Evolutionary conservation across 2,797 vertebrate species (phyloP).

Genomic region (Gymnothorax javanicus): DNA sequence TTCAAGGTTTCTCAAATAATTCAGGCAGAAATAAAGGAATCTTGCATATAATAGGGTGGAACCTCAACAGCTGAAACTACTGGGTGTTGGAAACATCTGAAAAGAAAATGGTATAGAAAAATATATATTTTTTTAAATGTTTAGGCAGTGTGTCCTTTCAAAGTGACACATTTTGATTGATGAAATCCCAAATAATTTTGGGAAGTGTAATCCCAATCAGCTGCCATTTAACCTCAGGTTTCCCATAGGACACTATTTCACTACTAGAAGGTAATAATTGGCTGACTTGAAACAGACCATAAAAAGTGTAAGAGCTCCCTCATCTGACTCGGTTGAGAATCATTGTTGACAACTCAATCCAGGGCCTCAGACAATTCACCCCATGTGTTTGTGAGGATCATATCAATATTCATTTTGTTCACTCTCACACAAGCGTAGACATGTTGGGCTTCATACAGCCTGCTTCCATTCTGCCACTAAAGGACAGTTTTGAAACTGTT

Average conservation of each 20-base stretch:
- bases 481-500: conserved; percentile 9
- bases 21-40: background rate
- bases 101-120: background rate
- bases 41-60: background rate
- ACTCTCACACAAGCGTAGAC: background rate
- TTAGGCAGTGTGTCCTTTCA: background rate
- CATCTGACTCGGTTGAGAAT: background rate
- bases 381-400: background rate
- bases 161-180: background rate
- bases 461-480: conserved; percentile 14
- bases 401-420: background rate
- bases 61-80: background rate
- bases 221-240: background rate
- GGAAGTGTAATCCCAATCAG: background rate
- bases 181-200: background rate
- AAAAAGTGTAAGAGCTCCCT: background rate
- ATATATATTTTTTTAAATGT: background rate
- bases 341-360: background rate
- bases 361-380: background rate
- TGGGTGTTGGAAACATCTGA: background rate
- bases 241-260: background rate
- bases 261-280: background rate
- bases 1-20: background rate
- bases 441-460: background rate
- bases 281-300: background rate